phyloP scores from a whole-genome alignment of 2,888 invertebrate species.

The Thymelicus sylvestris region DNA sequence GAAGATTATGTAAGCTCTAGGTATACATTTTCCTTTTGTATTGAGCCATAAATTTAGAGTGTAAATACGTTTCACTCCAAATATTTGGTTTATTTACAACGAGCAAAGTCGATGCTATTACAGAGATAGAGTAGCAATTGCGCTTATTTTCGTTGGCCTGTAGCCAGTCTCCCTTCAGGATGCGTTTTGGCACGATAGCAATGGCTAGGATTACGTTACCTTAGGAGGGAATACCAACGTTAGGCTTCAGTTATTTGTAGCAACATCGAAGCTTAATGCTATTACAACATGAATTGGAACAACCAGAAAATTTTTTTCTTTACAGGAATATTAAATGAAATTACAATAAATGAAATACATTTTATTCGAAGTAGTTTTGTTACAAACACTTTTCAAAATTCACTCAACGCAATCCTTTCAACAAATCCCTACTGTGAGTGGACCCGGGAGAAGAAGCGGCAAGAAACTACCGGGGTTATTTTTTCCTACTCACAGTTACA shows the following conservation, averaged over 20 bases:
- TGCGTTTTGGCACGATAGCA: conserved; percentile 65
- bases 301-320: too few relatives aligned
- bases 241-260: conserved; percentile 17
- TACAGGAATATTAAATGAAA: too few relatives aligned
- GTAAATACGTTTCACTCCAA: conserved; percentile 2
- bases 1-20: too few relatives aligned
- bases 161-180: conserved; percentile 64
- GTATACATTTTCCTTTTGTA: not conserved
- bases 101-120: conserved; percentile 30
- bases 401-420: too few relatives aligned
- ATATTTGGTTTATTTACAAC: conserved; percentile 12
- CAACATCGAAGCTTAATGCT: conserved; percentile 2
- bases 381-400: too few relatives aligned
- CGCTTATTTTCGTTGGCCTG: conserved; percentile 66
- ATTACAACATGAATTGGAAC: not conserved
- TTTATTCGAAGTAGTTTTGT: too few relatives aligned
- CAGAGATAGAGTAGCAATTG: conserved; percentile 30
- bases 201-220: conserved; percentile 48
- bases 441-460: too few relatives aligned
- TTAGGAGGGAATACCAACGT: conserved; percentile 30
- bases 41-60: not conserved
- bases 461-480: too few relatives aligned
- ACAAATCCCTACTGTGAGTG: too few relatives aligned
- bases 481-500: too few relatives aligned
- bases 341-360: too few relatives aligned